phyloP scores from a whole-genome alignment of 2,888 invertebrate species.

The Hylaea fasciaria region DNA sequence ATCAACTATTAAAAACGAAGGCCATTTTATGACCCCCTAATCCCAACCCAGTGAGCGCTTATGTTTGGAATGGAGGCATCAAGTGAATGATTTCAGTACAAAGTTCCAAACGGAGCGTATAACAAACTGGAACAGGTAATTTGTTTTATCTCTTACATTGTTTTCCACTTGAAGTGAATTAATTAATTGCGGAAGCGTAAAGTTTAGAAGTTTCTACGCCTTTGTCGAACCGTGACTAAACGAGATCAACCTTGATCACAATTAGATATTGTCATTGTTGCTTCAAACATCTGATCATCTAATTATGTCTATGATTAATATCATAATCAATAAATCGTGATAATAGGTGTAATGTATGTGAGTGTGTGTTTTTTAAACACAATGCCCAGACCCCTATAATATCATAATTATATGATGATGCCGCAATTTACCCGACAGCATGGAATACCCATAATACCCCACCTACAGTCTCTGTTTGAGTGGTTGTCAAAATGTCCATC shows the following conservation, averaged over 20 bases:
- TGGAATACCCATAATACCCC: too few species aligned
- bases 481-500: constrained; percentile 28
- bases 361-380: not conserved
- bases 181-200: constrained; percentile 25
- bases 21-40: too few species aligned
- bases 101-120: not conserved
- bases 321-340: not conserved
- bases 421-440: too few species aligned
- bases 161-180: constrained; percentile 15
- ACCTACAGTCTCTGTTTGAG: constrained; percentile 1
- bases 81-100: too few species aligned
- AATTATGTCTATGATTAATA: constrained; percentile 19
- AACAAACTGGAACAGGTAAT: not conserved
- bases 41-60: too few species aligned
- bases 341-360: too few species aligned
- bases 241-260: constrained; percentile 24
- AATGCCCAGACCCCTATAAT: not conserved
- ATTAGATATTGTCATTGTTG: constrained; percentile 21
- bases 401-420: too few species aligned
- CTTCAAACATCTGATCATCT: constrained; percentile 13
- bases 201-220: constrained; percentile 23
- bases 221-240: constrained; percentile 21
- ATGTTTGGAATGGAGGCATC: not conserved
- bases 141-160: constrained; percentile 1
- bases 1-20: too few species aligned